phyloP scores from a whole-genome alignment of 2,888 invertebrate genomes.

The Rambutsinella grinnellia region DNA sequence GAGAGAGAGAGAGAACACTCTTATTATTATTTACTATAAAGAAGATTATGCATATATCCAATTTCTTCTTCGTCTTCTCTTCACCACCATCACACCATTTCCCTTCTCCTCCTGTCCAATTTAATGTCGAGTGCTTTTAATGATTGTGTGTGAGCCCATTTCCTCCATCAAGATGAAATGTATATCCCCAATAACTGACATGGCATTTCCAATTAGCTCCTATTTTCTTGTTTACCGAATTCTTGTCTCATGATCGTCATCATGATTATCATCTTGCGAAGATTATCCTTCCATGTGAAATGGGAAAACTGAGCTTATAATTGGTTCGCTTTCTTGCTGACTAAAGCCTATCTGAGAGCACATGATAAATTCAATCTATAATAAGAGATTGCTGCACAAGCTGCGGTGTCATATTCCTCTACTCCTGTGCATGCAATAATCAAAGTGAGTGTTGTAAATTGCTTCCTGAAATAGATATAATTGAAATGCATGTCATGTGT shows the following conservation, averaged over 20 bases:
- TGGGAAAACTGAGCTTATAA: background rate
- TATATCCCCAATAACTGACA: slow-evolving; percentile 43
- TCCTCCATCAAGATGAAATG: slow-evolving; percentile 47
- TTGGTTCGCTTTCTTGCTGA: background rate
- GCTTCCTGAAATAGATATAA: too few relatives aligned
- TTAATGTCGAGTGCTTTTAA: slow-evolving; percentile 15
- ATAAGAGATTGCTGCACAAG: too few relatives aligned
- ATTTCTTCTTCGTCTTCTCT: background rate
- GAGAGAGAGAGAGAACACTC: background rate
- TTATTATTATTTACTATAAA: background rate
- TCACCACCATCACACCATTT: background rate
- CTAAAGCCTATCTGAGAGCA: too few relatives aligned
- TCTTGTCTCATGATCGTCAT: slow-evolving; percentile 21
- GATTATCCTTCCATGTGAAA: too few relatives aligned
- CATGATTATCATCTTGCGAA: background rate
- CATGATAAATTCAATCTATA: too few relatives aligned
- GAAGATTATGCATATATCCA: background rate
- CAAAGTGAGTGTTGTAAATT: too few relatives aligned
- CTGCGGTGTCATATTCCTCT: too few relatives aligned
- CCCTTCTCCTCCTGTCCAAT: slow-evolving; percentile 9
- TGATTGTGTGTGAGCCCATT: slow-evolving; percentile 32
- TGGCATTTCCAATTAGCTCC: slow-evolving; percentile 53
- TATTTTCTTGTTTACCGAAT: slow-evolving; percentile 53
- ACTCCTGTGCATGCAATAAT: too few relatives aligned
- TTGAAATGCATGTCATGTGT: too few relatives aligned